Evolutionary conservation across 53 echinoderm and acorn worm genomes (phyloP).

Genomic region (Stichopus horrens): DNA sequence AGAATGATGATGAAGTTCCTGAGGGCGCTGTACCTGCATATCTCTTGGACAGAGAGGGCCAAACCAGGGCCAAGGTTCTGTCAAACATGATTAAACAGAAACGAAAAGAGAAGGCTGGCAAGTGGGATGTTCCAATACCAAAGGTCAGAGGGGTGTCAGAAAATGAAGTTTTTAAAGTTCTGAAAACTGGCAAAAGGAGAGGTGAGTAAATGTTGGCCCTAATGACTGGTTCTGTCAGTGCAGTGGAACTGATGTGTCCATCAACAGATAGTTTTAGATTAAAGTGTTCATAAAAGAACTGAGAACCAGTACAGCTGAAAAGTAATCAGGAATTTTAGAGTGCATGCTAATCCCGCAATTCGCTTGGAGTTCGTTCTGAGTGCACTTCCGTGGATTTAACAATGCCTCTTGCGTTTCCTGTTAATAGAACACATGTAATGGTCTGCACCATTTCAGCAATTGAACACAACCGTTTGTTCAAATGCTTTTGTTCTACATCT

Average conservation of each 20-base stretch:
- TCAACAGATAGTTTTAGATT: background rate
- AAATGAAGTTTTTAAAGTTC: slow-evolving; percentile 93
- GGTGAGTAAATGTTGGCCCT: slow-evolving; percentile 54
- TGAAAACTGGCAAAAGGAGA: slow-evolving; percentile 94
- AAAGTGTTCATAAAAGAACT: background rate
- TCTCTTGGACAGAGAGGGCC: slow-evolving; percentile 94
- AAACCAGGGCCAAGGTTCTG: slow-evolving; percentile 90
- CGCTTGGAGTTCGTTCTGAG: no score
- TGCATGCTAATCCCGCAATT: no score
- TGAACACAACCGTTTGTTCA: no score
- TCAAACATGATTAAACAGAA: slow-evolving; percentile 99
- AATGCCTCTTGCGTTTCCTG: no score
- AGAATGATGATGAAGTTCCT: slow-evolving; percentile 85
- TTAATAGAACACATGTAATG: no score
- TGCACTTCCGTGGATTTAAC: no score
- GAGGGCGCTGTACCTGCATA: slow-evolving; percentile 99
- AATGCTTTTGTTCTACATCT: no score
- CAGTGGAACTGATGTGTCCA: no score
- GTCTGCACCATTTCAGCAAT: no score
- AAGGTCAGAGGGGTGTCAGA: slow-evolving; percentile 91
- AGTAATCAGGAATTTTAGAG: no score
- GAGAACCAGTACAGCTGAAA: no score
- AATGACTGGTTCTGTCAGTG: no score
- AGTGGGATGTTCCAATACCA: slow-evolving; percentile 99
- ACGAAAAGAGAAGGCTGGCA: slow-evolving; percentile 97